Evolutionary conservation across 2,113 vertebrate species (phyloP).

Genomic region (Poicephalus gulielmi): DNA sequence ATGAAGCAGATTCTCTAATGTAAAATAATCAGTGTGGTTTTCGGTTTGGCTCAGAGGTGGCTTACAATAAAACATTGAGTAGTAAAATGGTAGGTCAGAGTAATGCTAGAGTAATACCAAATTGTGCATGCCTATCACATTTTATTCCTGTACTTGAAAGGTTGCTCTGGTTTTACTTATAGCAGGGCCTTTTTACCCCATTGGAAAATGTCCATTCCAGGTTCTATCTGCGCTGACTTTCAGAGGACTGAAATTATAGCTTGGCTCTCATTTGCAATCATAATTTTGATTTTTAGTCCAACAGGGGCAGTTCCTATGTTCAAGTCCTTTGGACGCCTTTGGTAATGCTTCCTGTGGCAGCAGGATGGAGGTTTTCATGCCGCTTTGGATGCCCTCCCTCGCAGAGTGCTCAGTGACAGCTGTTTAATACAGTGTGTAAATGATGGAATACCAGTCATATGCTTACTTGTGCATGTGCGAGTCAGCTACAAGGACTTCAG

Average conservation of each 20-base stretch:
- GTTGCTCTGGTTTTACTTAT: background rate
- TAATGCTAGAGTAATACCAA: constrained; percentile 12
- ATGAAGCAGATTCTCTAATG: constrained; percentile 27
- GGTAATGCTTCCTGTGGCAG: background rate
- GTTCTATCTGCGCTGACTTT: background rate
- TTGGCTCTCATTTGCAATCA: background rate
- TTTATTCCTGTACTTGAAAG: background rate
- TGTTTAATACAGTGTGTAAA: background rate
- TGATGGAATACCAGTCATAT: background rate
- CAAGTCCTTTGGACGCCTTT: background rate
- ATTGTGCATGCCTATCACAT: background rate
- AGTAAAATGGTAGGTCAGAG: constrained; percentile 22
- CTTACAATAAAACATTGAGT: constrained; percentile 20
- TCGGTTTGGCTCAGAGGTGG: constrained; percentile 5
- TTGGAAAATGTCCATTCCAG: background rate
- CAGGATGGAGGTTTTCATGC: background rate
- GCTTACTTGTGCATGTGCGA: background rate
- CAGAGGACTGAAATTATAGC: background rate
- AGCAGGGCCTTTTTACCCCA: background rate
- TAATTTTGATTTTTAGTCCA: background rate
- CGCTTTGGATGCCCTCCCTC: background rate
- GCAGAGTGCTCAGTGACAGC: background rate
- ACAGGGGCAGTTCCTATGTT: background rate
- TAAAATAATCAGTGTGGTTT: constrained; percentile 37
- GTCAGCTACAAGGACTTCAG: background rate